Base-by-base conservation (phyloP, 2,888 invertebrate genomes). In the Carpatolechia fugitivella region DNA sequence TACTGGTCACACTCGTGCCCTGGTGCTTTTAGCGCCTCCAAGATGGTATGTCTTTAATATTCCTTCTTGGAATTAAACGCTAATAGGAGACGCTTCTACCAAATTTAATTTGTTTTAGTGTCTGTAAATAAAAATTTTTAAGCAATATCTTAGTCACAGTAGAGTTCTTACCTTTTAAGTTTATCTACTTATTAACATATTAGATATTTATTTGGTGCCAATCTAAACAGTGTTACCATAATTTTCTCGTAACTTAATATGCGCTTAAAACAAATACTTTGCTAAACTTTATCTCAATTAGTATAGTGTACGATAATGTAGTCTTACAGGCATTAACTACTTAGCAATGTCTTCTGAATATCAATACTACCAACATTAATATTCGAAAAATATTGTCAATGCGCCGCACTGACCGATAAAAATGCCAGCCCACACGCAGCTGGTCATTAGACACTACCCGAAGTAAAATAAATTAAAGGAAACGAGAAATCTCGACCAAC, bases 381-480 rank as follows among this genome's bases (percentile, higher is more conserved):
- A 86, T 81, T 81, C 81, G 70, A 82, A 82, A 85, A 87, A 86
- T 86, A 88, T 85, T 86, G 85, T 85, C 88, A 82, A 84, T 80
- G 80, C 80, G 70, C 79, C 82, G 78, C 82, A 76, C 76, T 78
- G 79, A 74, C 74, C 85, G 85, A 87, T 89, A 89, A 89, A 87
- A 87, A 85, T 84, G 85, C 80, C 83, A 73, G 89, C 80, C 89
- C 89, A 88, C 89, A 87, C 89, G 80, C 89, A 85, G 79, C 79
- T 81, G 77, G 85, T 87, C 88, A 88, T 89, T 89, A 88, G 88
- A 89, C 89, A 88, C 89, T 87, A 87, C 82, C 79, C 78, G 66
- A 70, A 79, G 80, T 77, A 86, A 88, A 87, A 89, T 89, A 90
- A 90, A 89, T 88, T 85, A 85, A 87, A 85, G 76, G 78, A 85